These are phyloP conservation scores for Hydrozoanthus gracilis DNA, from an alignment of 92 coral and sea anemone genomes.

Conservation along the genomic window DNA sequence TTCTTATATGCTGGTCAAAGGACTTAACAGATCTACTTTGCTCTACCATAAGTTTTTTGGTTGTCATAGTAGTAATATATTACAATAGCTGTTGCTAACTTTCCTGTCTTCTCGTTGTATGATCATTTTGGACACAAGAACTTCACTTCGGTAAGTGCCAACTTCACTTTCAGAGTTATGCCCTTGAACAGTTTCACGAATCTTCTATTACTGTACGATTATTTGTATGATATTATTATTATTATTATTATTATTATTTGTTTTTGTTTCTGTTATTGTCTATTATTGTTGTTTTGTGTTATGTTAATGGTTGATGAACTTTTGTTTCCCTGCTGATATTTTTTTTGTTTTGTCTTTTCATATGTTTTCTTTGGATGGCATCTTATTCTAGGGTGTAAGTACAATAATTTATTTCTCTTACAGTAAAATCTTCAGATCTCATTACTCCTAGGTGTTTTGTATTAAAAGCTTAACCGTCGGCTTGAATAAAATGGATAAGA, in stretches of 20 bases:
- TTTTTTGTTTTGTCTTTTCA: background rate
- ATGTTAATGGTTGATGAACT: background rate
- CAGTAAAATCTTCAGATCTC: too few relatives aligned
- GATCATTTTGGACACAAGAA: conserved; percentile 23
- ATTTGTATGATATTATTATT: background rate
- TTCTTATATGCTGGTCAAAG: too few relatives aligned
- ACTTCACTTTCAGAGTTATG: background rate
- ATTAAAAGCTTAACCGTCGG: too few relatives aligned
- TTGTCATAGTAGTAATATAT: too few relatives aligned
- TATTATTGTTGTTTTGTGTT: background rate
- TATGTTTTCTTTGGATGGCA: background rate
- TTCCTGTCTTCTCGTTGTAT: background rate
- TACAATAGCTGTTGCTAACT: background rate
- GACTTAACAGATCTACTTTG: too few relatives aligned
- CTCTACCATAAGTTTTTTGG: too few relatives aligned
- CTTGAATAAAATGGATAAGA: too few relatives aligned
- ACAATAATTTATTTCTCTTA: background rate
- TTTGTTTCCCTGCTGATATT: background rate
- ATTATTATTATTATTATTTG: background rate
- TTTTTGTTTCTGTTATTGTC: background rate
- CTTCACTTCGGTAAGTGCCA: conserved; percentile 25
- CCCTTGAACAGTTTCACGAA: background rate
- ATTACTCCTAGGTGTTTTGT: too few relatives aligned
- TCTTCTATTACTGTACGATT: background rate
- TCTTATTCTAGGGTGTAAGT: conserved; percentile 16